Base-by-base conservation (phyloP, 1,140 invertebrate genomes). In the Leptopilina boulardi region DNA sequence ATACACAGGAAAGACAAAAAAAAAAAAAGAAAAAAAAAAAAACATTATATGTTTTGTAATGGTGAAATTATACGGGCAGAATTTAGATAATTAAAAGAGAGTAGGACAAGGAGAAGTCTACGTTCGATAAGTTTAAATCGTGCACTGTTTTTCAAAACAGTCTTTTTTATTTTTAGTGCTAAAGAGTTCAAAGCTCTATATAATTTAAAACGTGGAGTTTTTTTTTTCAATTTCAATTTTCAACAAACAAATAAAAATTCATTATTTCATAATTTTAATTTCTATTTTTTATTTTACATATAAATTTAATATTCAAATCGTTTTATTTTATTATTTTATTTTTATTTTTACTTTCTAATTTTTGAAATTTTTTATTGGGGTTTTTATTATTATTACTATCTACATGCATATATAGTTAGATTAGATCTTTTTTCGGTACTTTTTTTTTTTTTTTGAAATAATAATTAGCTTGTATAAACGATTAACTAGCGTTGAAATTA, bases 21-120 rank as follows among this genome's bases (percentile, higher is more conserved):
- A 8, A 15, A 59, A 26, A 59, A 23, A 8, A 15, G 26, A 26
- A 59, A 23, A 23, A 0, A 9, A 1, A 23, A 59, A 59, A 26
- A 4, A 26, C 10, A 23, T 11, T 59, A 26, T 59, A 8, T n/a
- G n/a, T n/a, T n/a, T 59, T 59, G 56, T 59, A 21, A 26, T 23
- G 56, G 21, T 59, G 21, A 59, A 59, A 59, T 59, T 59, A 59
- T 59, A 59, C 56, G 56, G 56, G 56, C 26, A 59, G 56, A 26
- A 59, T 59, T 59, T 23, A 59, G 56, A 59, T 59, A 59, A 59
- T 59, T 59, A 26, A 38, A 59, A 59, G 56, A 59, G 56, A 59
- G 56, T 59, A 59, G 56, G 56, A 8, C 56, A 59, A 59, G 56
- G 56, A 11, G 56, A 59, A 18, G 56, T 26, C 56, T 59, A 23